Evolutionary conservation across 2,113 vertebrate species (phyloP).

Genomic region (Platichthys stellatus): DNA sequence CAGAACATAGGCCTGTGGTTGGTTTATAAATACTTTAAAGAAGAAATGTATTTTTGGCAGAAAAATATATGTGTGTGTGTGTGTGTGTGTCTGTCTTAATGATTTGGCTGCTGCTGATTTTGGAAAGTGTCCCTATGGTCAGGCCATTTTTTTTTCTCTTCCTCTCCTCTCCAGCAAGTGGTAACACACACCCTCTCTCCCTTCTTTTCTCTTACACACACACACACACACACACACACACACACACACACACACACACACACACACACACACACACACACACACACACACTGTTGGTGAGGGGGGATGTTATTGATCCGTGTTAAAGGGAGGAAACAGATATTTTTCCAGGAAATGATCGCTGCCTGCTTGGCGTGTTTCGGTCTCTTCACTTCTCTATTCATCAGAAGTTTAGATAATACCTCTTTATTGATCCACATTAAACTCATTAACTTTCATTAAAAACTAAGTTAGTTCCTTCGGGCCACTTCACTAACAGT

Average conservation of each 20-base stretch:
- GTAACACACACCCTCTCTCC: background rate
- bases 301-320: conserved; percentile 56
- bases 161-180: conserved; percentile 19
- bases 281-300: conserved; percentile 18
- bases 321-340: conserved; percentile 61
- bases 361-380: conserved; percentile 7
- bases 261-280: too few relatives aligned
- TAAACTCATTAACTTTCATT: too few relatives aligned
- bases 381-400: background rate
- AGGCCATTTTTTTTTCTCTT: conserved; percentile 14
- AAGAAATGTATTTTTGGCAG: background rate
- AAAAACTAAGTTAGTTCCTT: too few relatives aligned
- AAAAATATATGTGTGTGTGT: background rate
- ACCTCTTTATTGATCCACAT: too few relatives aligned
- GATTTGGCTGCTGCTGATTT: conserved; percentile 48
- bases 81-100: conserved; percentile 25
- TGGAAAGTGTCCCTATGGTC: conserved; percentile 44
- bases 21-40: conserved; percentile 13
- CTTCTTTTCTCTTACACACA: background rate
- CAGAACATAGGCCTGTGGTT: background rate
- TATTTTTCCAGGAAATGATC: conserved; percentile 45
- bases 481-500: too few relatives aligned
- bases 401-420: conserved; percentile 23
- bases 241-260: too few relatives aligned
- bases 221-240: conserved; percentile 25